Evolutionary conservation across 2,888 invertebrate species (phyloP), one percentile per base, ranked within the genome.

Genomic region (Cylloceria caligata): DNA sequence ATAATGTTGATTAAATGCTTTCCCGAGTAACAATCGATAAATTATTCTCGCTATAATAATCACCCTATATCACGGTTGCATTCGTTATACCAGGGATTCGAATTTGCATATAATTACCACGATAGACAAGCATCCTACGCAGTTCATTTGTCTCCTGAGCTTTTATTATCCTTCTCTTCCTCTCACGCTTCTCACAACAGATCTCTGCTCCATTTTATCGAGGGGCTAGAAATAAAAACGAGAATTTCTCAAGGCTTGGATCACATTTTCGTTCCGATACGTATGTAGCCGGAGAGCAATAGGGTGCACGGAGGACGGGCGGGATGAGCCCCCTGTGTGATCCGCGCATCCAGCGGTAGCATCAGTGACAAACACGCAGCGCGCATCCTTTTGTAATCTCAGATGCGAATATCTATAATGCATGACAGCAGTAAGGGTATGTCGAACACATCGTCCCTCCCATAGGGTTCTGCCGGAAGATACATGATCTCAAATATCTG

Each of bases 391-490:
- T 80, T 79, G 80, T 82, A 82, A 85, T 83, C 82, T 83, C 83
- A 62, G 72, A 85, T 74, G 69, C 71, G 81, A 82, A 77, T 83
- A 84, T 85, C 78, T 82, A 85, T 85, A 82, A 85, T 85, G 81
- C 84, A 83, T 80, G 39, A 36, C 24, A 16, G 34, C 19, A 60
- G 69, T 65, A 49, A 83, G 82, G 55, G 71, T 68, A 79, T 76
- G 72, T 68, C 74, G 67, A 71, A 79, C 65, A 67, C 60, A 60
- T 72, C 36, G 45, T 30, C 64, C 65, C 16, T 42, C 19, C 3
- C 3, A 30, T 34, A 11, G 34, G 55, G 42, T 19, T 62, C 64
- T 24, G 21, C 9, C 21, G 74, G 34, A 36, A 75, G 79, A 79
- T 71, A 82, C 71, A 79, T 27, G 72, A 82, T 79, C 79, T 60